phyloP scores from a whole-genome alignment of 2,113 vertebrate genomes.

The Nannobrachium achirus region DNA sequence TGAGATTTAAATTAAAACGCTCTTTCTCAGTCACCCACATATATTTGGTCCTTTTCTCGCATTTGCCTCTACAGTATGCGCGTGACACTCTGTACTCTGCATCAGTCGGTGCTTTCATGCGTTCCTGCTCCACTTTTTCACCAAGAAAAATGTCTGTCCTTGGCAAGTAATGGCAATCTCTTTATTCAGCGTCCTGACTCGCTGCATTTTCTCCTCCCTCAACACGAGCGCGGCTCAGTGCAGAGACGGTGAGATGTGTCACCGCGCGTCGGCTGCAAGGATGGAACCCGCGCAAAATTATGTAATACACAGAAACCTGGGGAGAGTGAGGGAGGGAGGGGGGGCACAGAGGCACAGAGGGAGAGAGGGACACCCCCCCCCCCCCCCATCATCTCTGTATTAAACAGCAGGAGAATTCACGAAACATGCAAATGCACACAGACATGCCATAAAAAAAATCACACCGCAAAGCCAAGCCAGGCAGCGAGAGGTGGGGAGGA shows the following conservation, averaged over 20 bases:
- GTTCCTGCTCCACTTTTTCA: not conserved
- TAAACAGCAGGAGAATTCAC: slow-evolving; percentile 35
- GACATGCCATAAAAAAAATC: slow-evolving; percentile 57
- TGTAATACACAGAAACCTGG: slow-evolving; percentile 62
- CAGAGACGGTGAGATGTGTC: slow-evolving; percentile 55
- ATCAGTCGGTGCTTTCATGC: not conserved
- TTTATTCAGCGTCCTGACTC: slow-evolving; percentile 6
- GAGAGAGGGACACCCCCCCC: slow-evolving; percentile 12
- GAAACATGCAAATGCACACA: slow-evolving; percentile 60
- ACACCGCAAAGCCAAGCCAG: slow-evolving; percentile 49
- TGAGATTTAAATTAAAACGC: too few relatives aligned
- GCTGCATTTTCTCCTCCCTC: not conserved
- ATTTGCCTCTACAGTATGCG: not conserved
- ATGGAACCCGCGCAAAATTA: slow-evolving; percentile 53
- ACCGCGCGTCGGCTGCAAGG: slow-evolving; percentile 52
- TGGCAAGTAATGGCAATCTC: slow-evolving; percentile 33
- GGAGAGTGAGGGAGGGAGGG: slow-evolving; percentile 25
- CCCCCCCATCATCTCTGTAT: slow-evolving; percentile 31
- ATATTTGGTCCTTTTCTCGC: not conserved
- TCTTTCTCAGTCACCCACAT: slow-evolving; percentile 1
- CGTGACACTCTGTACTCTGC: too few relatives aligned
- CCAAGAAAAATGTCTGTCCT: too few relatives aligned
- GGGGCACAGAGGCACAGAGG: slow-evolving; percentile 26
- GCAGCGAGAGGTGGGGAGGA: slow-evolving; percentile 15
- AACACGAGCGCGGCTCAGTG: slow-evolving; percentile 45